Evolutionary conservation across 2,888 invertebrate genomes (phyloP).

Genomic region (Oligia latruncula): DNA sequence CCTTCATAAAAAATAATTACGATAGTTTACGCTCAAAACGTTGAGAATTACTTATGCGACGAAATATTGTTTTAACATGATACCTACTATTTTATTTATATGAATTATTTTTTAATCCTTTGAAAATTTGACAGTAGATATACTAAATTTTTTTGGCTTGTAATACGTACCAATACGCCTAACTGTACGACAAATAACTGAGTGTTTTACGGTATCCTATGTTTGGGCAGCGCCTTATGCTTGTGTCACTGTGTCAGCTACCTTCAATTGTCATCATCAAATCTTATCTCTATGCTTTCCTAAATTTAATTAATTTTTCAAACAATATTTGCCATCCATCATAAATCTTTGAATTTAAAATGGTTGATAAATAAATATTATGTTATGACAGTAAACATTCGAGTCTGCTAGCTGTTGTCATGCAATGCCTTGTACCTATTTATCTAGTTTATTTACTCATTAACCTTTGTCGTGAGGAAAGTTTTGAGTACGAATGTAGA

Average conservation of each 20-base stretch:
- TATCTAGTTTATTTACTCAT: neutral
- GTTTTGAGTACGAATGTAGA: neutral
- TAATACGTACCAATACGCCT: no score
- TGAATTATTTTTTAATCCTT: no score
- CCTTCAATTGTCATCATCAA: neutral
- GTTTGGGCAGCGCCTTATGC: no score
- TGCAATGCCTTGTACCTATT: neutral
- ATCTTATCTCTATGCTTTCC: slow-evolving; percentile 1
- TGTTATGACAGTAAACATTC: neutral
- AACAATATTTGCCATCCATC: neutral
- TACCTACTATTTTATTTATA: no score
- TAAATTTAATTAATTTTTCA: neutral
- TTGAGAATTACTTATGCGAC: no score
- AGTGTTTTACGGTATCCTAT: neutral
- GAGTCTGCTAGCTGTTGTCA: neutral
- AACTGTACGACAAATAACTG: neutral
- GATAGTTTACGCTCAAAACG: no score
- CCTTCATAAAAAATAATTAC: no score
- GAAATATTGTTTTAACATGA: no score
- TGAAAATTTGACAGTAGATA: neutral
- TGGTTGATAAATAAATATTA: neutral
- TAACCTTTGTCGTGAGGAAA: neutral
- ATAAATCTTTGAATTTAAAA: neutral
- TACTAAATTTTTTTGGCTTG: neutral
- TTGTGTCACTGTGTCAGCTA: neutral